phyloP scores from a whole-genome alignment of 2,797 vertebrate genomes.

The Falco rusticolus region DNA sequence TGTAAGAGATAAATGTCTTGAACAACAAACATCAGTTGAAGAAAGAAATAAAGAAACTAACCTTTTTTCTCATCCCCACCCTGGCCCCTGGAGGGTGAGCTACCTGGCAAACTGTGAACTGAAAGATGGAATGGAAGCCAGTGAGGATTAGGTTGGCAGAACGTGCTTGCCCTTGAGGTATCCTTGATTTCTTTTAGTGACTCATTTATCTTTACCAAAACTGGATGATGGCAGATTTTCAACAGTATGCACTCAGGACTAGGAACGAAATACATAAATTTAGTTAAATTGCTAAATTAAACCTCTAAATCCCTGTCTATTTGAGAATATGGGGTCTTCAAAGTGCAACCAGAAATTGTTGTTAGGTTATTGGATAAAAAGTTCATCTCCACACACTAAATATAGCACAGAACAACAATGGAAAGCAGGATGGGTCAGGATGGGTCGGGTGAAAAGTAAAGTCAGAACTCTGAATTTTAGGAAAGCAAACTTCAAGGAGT shows the following conservation, averaged over 20 bases:
- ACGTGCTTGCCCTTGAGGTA: neutral
- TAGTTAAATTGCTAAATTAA: neutral
- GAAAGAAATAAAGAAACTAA: neutral
- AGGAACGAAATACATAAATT: neutral
- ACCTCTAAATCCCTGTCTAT: neutral
- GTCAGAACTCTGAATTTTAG: too few relatives aligned
- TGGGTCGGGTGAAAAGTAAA: too few relatives aligned
- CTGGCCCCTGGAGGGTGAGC: neutral
- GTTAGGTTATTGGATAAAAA: neutral
- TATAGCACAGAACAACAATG: neutral
- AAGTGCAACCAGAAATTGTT: neutral
- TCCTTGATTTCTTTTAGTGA: neutral
- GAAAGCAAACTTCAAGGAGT: too few relatives aligned
- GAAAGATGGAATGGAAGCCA: neutral
- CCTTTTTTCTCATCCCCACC: neutral
- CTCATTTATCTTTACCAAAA: neutral
- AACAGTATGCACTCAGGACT: neutral
- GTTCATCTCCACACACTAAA: neutral
- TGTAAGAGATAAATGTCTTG: neutral
- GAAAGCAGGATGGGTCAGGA: neutral
- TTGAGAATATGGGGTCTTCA: neutral
- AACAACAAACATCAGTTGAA: neutral
- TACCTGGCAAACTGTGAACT: neutral
- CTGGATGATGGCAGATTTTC: neutral
- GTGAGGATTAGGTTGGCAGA: neutral